Percentiles rank a stretch among this genome's conserved stretches.
These are phyloP conservation scores for Tokudaia muenninki DNA, from an alignment of 2,797 vertebrate species.

Conservation along the genomic window DNA sequence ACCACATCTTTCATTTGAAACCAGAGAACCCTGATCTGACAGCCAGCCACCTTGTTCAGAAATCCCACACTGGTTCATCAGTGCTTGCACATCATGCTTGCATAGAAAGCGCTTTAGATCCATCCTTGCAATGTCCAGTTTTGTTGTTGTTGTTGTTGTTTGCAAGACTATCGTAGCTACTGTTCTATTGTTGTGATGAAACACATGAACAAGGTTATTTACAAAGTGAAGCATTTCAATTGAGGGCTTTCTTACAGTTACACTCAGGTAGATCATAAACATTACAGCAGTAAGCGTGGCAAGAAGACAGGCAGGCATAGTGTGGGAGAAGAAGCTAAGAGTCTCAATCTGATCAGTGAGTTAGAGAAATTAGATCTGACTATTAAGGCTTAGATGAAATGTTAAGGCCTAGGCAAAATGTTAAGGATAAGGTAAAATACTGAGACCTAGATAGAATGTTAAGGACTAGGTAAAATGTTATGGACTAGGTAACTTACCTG, in stretches of 20 bases:
- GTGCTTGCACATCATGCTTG: neutral
- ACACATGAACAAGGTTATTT: neutral
- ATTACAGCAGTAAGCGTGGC: neutral
- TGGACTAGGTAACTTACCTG: neutral
- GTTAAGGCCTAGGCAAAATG: too few species aligned
- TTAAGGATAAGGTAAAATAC: too few species aligned
- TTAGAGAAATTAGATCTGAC: neutral
- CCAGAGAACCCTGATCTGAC: neutral
- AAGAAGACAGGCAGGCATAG: neutral
- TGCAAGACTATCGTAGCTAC: neutral
- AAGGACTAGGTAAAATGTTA: too few species aligned
- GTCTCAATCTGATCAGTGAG: too few species aligned
- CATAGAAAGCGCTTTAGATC: neutral
- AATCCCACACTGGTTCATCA: neutral
- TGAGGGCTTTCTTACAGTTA: too few species aligned
- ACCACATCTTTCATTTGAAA: neutral
- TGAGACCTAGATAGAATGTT: too few species aligned
- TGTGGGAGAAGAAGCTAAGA: neutral
- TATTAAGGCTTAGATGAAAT: neutral
- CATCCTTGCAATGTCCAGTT: neutral
- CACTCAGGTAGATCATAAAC: neutral
- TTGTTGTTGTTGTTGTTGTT: neutral
- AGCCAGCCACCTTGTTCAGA: neutral
- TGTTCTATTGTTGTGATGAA: neutral
- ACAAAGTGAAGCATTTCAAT: neutral